Percentiles rank a stretch among this genome's conserved stretches.
Evolutionary conservation across 2,113 vertebrate species (phyloP).

Genomic region (Archocentrus centrarchus): DNA sequence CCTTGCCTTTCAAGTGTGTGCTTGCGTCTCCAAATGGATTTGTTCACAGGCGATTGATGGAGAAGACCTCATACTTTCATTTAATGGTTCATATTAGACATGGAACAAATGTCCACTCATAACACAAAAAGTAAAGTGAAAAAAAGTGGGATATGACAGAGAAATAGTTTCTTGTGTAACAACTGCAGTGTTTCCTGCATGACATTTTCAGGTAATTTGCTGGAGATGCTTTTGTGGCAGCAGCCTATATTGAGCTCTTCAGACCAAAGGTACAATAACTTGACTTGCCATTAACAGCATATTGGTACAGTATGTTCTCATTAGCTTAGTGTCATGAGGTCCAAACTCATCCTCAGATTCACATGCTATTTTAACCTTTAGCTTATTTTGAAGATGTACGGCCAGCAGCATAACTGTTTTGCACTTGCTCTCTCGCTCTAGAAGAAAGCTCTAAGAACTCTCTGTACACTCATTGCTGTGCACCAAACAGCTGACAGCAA

Average conservation of each 20-base stretch:
- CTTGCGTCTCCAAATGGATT: conserved; percentile 13
- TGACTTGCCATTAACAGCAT: not conserved
- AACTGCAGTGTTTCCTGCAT: not conserved
- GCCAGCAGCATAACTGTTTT: not conserved
- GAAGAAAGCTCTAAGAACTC: not conserved
- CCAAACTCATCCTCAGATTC: not conserved
- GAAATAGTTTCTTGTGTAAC: conserved; percentile 1
- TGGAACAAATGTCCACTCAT: conserved; percentile 16
- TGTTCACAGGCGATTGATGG: not conserved
- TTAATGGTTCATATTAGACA: not conserved
- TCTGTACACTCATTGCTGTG: not conserved
- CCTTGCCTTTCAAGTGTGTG: conserved; percentile 41
- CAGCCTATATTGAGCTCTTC: not conserved
- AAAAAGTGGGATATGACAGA: not conserved
- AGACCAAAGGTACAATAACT: not conserved
- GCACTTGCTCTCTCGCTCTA: accelerated
- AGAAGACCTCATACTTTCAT: not conserved
- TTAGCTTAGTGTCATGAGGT: not conserved
- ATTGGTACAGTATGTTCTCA: not conserved
- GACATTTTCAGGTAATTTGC: not conserved
- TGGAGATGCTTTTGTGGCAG: not conserved
- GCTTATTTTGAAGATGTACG: not conserved
- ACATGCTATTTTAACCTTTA: not conserved
- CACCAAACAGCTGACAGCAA: not conserved
- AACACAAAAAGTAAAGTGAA: not conserved